Evolutionary conservation across 2,113 vertebrate species (phyloP), one percentile per base, ranked within the genome.

Genomic region (Paramisgurnus dabryanus): DNA sequence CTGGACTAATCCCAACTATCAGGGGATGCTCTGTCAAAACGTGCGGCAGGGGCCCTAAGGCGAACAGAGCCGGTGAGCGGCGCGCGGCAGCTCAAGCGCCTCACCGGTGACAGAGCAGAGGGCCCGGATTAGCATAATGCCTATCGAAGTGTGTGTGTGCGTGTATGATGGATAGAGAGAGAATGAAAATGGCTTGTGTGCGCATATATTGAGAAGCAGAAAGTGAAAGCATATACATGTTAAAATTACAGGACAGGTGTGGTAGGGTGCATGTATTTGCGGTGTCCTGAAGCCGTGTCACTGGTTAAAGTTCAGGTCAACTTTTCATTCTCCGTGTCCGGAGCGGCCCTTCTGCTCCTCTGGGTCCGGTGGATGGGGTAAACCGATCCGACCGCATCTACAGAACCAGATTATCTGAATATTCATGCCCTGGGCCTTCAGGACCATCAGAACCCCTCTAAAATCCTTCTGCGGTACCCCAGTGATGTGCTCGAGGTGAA

Each of bases 1-100:
- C 96, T 95, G 93, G 93, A 95, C 96, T 98, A 99, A 98, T 98
- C 97, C 96, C 93, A 97, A 97, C 94, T 98, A 96, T 98, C 98
- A 93, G 96, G 95, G 97, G 94, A 96, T 95, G 92, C 94, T 95
- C 95, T 99, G 96, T 98, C 97, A 98, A 98, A 98, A 98, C 95
- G 96, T 96, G 95, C 96, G 95, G 95, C 95, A 94, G 95, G 61
- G 95, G 96, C 96, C 98, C 95, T 94, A 94, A 98, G 98, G 98
- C 97, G 94, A 97, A 96, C 94, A 94, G 93, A 94, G 92, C 93
- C 94, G 92, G 95, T 92, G 94, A 96, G 95, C 95, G 93, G 95
- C 92, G 60, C 15, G 92, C 67, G 91, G 92, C 27, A 90, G 93
- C 93, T 92, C 93, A 92, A 93, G 92, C 91, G 93, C 93, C 94